These are phyloP conservation scores for Caenorhabditis uteleia DNA, from an alignment of 2,888 invertebrate genomes.

Conservation along the genomic window DNA sequence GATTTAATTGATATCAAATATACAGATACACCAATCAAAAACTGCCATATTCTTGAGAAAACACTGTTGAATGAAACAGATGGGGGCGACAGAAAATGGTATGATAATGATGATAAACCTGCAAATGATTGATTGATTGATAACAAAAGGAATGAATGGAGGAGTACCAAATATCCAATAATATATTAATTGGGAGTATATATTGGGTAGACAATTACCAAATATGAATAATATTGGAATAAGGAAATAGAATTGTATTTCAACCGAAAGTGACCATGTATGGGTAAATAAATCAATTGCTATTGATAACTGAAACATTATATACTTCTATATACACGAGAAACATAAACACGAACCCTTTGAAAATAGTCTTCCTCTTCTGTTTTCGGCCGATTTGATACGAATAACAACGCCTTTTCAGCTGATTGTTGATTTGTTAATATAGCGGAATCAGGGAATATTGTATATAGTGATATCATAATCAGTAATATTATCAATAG, in stretches of 20 bases:
- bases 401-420: constrained; percentile 7
- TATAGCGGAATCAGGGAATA: background rate
- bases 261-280: constrained; percentile 51
- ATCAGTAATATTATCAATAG: constrained; percentile 2
- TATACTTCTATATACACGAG: background rate
- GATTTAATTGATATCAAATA: background rate
- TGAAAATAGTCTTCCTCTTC: constrained; percentile 14
- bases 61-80: constrained; percentile 28
- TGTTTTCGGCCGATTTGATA: constrained; percentile 11
- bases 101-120: constrained; percentile 6
- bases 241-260: constrained; percentile 49
- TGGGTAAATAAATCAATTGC: constrained; percentile 50
- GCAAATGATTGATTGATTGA: background rate
- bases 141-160: no score
- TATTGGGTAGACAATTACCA: background rate
- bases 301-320: constrained; percentile 18
- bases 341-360: constrained; percentile 4
- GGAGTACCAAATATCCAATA: no score
- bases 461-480: background rate
- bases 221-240: constrained; percentile 34
- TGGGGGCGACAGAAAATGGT: constrained; percentile 3
- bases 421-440: constrained; percentile 4
- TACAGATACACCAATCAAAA: constrained; percentile 18
- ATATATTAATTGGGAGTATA: no score
- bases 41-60: constrained; percentile 41